phyloP scores from a whole-genome alignment of 2,113 vertebrate genomes.

The Periophthalmodon schlosseri region DNA sequence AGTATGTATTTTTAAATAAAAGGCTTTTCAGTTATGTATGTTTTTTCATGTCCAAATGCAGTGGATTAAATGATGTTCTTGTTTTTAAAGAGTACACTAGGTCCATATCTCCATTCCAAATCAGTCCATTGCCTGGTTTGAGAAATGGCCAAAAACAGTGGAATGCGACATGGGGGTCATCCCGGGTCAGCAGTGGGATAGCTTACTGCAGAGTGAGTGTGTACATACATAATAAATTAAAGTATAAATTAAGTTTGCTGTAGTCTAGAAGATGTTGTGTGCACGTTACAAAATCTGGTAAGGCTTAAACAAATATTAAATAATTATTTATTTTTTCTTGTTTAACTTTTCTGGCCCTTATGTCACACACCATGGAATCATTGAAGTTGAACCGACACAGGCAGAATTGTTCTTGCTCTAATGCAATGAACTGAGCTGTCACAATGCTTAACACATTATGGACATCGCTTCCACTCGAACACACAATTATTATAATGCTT shows the following conservation, averaged over 20 bases:
- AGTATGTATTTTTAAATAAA: not conserved
- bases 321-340: not conserved
- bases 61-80: not conserved
- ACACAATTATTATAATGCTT: too few species aligned
- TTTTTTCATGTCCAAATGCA: not conserved
- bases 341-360: not conserved
- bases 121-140: not conserved
- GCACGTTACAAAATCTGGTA: not conserved
- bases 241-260: not conserved
- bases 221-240: not conserved
- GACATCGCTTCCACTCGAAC: too few species aligned
- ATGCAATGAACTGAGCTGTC: too few species aligned
- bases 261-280: not conserved
- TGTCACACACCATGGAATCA: not conserved
- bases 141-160: not conserved
- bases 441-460: too few species aligned
- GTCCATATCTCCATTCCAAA: not conserved
- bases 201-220: not conserved
- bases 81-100: not conserved
- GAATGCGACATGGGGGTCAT: not conserved
- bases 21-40: not conserved
- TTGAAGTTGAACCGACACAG: not conserved
- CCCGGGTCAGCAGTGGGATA: not conserved
- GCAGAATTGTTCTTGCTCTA: too few species aligned
- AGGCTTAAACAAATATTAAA: not conserved